Base-by-base conservation (phyloP, 2,113 vertebrate genomes). In the Notarius lentiginosus region DNA sequence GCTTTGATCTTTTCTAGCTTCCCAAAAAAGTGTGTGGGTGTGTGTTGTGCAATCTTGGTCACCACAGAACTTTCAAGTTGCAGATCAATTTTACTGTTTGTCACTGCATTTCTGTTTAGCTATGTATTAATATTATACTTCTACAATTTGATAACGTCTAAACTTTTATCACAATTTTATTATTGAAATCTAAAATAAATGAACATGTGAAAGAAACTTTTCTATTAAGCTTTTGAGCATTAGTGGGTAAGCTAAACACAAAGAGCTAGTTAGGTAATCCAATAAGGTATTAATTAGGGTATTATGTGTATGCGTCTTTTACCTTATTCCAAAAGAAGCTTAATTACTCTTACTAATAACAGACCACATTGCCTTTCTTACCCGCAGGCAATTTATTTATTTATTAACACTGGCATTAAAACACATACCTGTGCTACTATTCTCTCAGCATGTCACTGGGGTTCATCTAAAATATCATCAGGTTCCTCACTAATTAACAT, bases 401-500 rank as follows among this genome's bases (percentile, higher is more conserved):
- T 41, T 41, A 41, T 41, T 17, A 65, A 73, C 11, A 58, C 27
- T 20, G 47, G 17, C 30, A 73, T 56, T 27, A 56, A 17, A 61
- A 68, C 63, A 70, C 63, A 83, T 65, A 72, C 53, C 55, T 84
- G 30, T 53, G 49, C 24, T 17, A 24, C 66, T 85, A 17, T 34
- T 20, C 51, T 68, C 76, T 80, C 84, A 56, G 84, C 84, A 68
- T 7, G 61, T 70, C 75, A 56, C 60, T 24, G 53, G 17, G 7
- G 49, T 51, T 79, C 61, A 68, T 76, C 11, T 66, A 34, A 55
- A 66, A 27, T 60, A 66, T 61, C 34, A 68, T 24, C 49, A 15
- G 56, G 56, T 61, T 85, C 84, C 72, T 61, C 49, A 9, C 75
- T 79, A 86, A 86, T 79, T 55, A 65, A 86, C 84, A 79, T 63